Base-by-base conservation (phyloP, 2,797 vertebrate species). In the Uromys caudimaculatus region DNA sequence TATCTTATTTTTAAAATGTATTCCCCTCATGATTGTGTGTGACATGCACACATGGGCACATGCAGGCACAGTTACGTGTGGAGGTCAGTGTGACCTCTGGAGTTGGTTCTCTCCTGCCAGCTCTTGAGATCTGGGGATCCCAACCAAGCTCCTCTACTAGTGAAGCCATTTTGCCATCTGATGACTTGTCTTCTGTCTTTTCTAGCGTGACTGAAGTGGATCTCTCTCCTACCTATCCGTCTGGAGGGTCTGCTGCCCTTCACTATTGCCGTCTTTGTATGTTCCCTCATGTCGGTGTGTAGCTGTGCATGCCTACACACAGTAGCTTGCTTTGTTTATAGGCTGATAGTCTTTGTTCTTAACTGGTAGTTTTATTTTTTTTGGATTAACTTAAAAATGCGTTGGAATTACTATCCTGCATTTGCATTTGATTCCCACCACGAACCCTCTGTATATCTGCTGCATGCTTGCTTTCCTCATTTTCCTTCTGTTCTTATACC, bases 281-380 rank as follows among this genome's bases (percentile, higher is more conserved):
- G 38, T 52, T 83, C 90, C 32, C 17, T 3, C 21, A 11, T 60
- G 67, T 77, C 78, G 73, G 23, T 71, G 4, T 90, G 32, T 56
- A 60, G 0, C 21, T 78, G 11, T 17, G 62, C 24, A 76, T 58
- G 56, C n/a, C 54, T 12, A 14, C 62, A 86, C 13, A 67, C 38
- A 71, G 13, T 52, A 38, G 38, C 54, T 71, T 52, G 9, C 71
- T 91, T 79, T 38, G 8, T 56, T 44, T 3, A 19, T 64, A 44
- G 1, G 82, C 38, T 93, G 54, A 78, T 93, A 71, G 58, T 78
- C 58, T 87, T 89, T 91, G 56, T 75, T 50, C 88, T 62, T 84
- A 35, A 35, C 4, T 89, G 41, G 6, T 60, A 79, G n/a, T 85
- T 91, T 91, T 91, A 10, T 77, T 6, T 64, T 64, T 93, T 67